Evolutionary conservation across 2,113 vertebrate genomes (phyloP).

Genomic region (Cryptotis parvus): DNA sequence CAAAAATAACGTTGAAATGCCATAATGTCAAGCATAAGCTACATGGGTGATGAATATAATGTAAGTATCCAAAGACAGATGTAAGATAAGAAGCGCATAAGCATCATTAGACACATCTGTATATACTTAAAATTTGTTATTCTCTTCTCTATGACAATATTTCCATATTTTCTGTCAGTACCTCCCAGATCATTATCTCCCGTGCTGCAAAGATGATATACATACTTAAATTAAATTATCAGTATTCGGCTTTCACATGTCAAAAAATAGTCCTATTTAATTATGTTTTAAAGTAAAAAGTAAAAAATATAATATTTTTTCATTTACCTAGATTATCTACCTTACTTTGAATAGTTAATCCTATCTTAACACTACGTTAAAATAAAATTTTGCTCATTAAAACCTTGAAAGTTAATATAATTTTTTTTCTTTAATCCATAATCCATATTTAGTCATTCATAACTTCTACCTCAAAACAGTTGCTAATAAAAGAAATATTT

Average conservation of each 20-base stretch:
- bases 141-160: neutral
- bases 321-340: neutral
- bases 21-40: no score
- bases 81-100: no score
- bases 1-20: no score
- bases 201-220: neutral
- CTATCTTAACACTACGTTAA: neutral
- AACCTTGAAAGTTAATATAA: neutral
- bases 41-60: no score
- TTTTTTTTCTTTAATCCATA: conserved; percentile 25
- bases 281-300: neutral
- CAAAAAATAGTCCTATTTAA: neutral
- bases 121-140: no score
- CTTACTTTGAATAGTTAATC: neutral
- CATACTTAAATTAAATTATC: no score
- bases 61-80: no score
- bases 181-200: neutral
- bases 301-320: no score
- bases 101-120: no score
- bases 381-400: neutral
- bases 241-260: no score
- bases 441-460: neutral
- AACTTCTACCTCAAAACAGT: neutral
- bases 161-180: neutral
- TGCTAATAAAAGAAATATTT: neutral